phyloP scores from a whole-genome alignment of 2,797 vertebrate species.

The Pteropus rufus region DNA sequence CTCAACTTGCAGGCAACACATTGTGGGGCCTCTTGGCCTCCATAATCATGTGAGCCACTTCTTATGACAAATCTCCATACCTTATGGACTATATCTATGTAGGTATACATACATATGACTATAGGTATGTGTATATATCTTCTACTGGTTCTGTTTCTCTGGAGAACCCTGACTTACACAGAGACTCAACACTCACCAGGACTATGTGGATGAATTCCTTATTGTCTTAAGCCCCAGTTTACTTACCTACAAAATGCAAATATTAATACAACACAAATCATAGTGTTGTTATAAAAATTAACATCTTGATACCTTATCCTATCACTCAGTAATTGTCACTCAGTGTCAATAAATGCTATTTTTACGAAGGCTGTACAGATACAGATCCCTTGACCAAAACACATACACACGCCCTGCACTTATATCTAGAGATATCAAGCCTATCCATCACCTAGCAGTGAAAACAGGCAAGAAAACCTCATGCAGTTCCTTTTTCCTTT shows the following conservation, averaged over 20 bases:
- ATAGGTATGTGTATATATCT: not conserved
- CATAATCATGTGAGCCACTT: not conserved
- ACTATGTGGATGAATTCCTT: not conserved
- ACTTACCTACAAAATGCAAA: not conserved
- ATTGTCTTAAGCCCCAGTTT: not conserved
- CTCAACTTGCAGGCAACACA: not conserved
- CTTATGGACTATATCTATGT: not conserved
- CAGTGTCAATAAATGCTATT: not conserved
- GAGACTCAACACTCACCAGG: not conserved
- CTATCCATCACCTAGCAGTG: not conserved
- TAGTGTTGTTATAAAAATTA: not conserved
- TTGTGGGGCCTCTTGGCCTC: not conserved
- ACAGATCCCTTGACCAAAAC: not conserved
- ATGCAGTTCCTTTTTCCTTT: not conserved
- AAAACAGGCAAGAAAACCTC: not conserved
- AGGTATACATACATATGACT: not conserved
- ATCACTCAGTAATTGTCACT: too few relatives aligned
- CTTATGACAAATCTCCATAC: not conserved
- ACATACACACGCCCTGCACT: not conserved
- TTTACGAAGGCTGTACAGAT: not conserved
- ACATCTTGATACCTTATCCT: not conserved
- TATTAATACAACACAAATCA: not conserved
- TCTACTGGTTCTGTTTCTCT: not conserved
- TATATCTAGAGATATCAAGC: too few relatives aligned
- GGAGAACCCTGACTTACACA: not conserved